Conservation (phyloP, 2,113 vertebrate species). For the Garra rufa region DNA sequence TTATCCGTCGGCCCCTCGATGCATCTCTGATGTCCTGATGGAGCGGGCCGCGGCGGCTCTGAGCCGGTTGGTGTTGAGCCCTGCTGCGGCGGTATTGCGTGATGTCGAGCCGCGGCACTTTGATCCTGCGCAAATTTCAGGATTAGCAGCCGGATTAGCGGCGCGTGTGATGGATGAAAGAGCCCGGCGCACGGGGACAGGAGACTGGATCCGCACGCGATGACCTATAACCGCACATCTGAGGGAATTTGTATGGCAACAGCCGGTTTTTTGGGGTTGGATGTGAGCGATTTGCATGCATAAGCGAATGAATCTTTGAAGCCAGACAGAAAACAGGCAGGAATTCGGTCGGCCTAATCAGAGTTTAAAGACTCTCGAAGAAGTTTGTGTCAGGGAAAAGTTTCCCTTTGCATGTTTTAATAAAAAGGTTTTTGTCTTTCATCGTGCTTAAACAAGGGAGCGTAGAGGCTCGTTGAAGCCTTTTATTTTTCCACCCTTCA, state of each 20-base stretch:
- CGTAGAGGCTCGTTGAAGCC: neutral
- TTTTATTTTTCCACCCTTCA: neutral
- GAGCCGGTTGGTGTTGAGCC: neutral
- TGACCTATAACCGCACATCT: slow-evolving; percentile 68
- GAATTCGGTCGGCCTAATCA: slow-evolving; percentile 42
- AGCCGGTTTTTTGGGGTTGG: slow-evolving; percentile 43
- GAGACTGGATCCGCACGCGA: slow-evolving; percentile 9
- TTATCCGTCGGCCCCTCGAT: slow-evolving; percentile 48
- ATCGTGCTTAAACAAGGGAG: slow-evolving; percentile 9
- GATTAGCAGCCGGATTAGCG: slow-evolving; percentile 64
- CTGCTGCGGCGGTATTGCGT: slow-evolving; percentile 53
- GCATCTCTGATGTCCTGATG: neutral
- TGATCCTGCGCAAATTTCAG: slow-evolving; percentile 69
- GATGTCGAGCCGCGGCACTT: slow-evolving; percentile 61
- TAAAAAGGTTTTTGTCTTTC: slow-evolving; percentile 46
- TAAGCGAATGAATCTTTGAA: slow-evolving; percentile 69
- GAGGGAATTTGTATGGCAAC: slow-evolving; percentile 61
- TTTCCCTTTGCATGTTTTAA: slow-evolving; percentile 34
- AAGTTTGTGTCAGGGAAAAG: slow-evolving; percentile 31
- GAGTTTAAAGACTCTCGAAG: slow-evolving; percentile 1
- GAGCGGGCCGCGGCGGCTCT: neutral
- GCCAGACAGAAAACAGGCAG: slow-evolving; percentile 27
- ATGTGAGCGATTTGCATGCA: slow-evolving; percentile 64
- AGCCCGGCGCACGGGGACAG: neutral
- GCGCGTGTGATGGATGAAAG: slow-evolving; percentile 61